These are phyloP conservation scores for Drosophila pseudotalamancana DNA, from an alignment of 2,888 invertebrate genomes.

Conservation along the genomic window DNA sequence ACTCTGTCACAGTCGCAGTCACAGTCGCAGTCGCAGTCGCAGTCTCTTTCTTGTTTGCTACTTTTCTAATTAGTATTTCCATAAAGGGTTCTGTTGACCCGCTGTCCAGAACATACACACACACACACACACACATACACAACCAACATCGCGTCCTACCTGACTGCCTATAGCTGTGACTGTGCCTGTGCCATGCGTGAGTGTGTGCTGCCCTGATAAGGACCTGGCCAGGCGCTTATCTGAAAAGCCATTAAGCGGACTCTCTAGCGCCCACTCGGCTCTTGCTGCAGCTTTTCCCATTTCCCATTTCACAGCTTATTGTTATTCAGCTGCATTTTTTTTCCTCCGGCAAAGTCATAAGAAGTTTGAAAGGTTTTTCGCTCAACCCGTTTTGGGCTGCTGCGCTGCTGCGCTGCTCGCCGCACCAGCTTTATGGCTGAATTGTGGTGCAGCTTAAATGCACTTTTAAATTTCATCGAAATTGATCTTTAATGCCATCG, in stretches of 20 bases:
- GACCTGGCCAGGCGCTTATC: constrained; percentile 47
- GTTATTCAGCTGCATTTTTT: constrained; percentile 64
- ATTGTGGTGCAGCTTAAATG: constrained; percentile 56
- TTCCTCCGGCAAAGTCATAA: constrained; percentile 60
- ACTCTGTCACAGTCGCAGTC: neutral
- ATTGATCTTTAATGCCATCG: constrained; percentile 69
- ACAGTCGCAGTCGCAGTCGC: neutral
- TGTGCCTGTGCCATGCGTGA: constrained; percentile 6
- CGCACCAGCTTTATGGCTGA: constrained; percentile 54
- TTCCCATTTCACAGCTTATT: constrained; percentile 68
- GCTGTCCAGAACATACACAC: constrained; percentile 1
- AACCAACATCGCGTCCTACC: neutral
- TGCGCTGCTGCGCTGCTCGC: constrained; percentile 11
- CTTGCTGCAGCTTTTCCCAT: constrained; percentile 32
- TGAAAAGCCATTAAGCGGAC: constrained; percentile 56
- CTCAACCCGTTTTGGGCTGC: constrained; percentile 50
- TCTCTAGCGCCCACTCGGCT: constrained; percentile 16
- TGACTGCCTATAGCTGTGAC: neutral
- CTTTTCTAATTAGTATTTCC: constrained; percentile 51
- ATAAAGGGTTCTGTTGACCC: constrained; percentile 23
- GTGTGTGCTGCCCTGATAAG: constrained; percentile 40
- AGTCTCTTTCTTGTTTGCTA: constrained; percentile 17
- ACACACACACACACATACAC: constrained; percentile 2
- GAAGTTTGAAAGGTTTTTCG: constrained; percentile 67
- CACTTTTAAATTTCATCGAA: constrained; percentile 69